These are phyloP conservation scores for Melanocharis versteri DNA, from an alignment of 2,113 vertebrate species.

Conservation along the genomic window DNA sequence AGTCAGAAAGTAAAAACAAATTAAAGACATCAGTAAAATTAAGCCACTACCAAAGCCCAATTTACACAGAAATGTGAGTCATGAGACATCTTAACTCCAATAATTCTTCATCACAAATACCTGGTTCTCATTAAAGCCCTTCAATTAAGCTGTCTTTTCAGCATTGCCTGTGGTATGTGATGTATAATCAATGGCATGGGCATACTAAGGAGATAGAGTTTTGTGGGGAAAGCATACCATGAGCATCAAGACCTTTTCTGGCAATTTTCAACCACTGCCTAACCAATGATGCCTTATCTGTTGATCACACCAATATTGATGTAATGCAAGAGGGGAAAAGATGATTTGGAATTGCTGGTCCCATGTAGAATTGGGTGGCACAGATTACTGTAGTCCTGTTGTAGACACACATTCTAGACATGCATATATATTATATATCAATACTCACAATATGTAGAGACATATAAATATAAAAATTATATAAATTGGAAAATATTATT, in stretches of 20 bases:
- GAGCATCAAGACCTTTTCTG: not conserved
- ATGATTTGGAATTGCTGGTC: not conserved
- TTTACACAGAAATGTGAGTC: not conserved
- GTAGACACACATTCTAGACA: not conserved
- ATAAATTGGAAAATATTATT: not conserved
- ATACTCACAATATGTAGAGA: not conserved
- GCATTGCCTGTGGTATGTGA: not conserved
- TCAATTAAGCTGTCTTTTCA: not conserved
- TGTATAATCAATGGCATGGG: not conserved
- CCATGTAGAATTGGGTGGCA: not conserved
- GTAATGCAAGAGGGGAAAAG: not conserved
- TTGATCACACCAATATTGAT: not conserved
- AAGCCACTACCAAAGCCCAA: not conserved
- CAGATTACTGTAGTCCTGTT: not conserved
- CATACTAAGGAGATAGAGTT: not conserved
- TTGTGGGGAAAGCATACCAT: not conserved
- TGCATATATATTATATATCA: not conserved
- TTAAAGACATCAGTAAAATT: not conserved
- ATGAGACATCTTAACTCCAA: not conserved
- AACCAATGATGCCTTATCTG: not conserved
- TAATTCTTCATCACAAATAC: not conserved
- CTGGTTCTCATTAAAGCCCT: not conserved
- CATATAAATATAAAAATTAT: not conserved
- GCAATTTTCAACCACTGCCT: not conserved
- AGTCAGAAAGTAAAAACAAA: not conserved